Base-by-base conservation (phyloP, 37 sponge, comb jelly and placozoan genomes). In the Eunapius fragilis region DNA sequence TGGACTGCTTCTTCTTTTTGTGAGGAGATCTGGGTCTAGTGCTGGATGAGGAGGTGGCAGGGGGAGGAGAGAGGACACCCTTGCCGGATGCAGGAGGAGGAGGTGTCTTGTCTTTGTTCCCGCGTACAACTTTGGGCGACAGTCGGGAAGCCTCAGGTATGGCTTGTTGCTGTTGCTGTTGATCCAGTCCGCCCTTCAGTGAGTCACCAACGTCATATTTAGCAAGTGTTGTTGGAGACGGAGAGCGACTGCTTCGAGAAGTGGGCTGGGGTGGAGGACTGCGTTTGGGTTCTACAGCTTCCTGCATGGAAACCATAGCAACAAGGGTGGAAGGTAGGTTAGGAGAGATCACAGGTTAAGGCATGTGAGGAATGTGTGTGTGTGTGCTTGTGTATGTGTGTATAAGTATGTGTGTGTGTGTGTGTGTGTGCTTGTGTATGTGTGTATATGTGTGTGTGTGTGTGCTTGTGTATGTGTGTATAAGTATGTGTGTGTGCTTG, bases 261-360 rank as follows among this genome's bases (percentile, higher is more conserved):
- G 38, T 34, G 27, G 33, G 38, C 24, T 35, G 37, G 34, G 79
- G 68, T 14, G 74, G 71, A 26, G 85, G 80, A 50, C 80, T 83
- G 26, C 31, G 25, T 37, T 82, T 82, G 0, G 84, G 84, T 45
- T 84, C 74, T 31, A 85, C 86, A 31, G 79, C 73, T 69, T 90
- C 85, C 89, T 88, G 31, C 49, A 37, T 19, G 58, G 58, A 11
- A 19, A 17, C 19, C 22, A 17, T 2, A 58, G 58, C 14, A 58
- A 11, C 2, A 58, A 58, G 14, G 1, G 17, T 13, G 58, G 22
- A 19, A 13, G 41, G 41, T 6, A 6, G 41, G 6, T 58, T 58
- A 58, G 58, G 22, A 45, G 47, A 11, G 9, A 4, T 11, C 9
- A 45, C 47, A 45, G 14, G 58, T 58, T 17, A 41, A 6, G 41